Conservation (phyloP, 2,113 vertebrate species). For the Lutjanus erythropterus region DNA sequence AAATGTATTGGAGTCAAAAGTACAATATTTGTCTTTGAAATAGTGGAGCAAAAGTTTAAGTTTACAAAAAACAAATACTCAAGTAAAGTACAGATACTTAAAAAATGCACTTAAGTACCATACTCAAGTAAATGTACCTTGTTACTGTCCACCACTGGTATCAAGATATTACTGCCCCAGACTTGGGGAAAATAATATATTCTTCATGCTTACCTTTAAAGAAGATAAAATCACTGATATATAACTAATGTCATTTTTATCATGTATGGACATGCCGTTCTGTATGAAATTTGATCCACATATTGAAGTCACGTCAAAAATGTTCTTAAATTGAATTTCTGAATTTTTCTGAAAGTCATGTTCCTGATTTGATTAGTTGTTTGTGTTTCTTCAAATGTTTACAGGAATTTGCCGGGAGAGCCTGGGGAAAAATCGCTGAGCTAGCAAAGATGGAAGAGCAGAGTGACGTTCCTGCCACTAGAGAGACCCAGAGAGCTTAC, state of each 20-base stretch:
- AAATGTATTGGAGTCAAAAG: too few species aligned
- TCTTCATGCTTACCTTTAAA: background rate
- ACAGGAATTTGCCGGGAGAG: conserved; percentile 93
- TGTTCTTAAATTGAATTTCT: background rate
- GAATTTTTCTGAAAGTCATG: background rate
- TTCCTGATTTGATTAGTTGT: background rate
- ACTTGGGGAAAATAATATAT: background rate
- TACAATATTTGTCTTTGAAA: too few species aligned
- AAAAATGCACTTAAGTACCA: too few species aligned
- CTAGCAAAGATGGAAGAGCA: conserved; percentile 87
- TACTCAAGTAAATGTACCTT: too few species aligned
- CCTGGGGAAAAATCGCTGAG: conserved; percentile 91
- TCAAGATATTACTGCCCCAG: background rate
- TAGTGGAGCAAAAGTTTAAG: too few species aligned
- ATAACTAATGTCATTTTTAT: background rate
- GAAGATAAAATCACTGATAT: too few species aligned
- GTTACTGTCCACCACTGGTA: too few species aligned
- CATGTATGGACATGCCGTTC: background rate
- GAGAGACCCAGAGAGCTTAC: conserved; percentile 84
- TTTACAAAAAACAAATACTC: too few species aligned
- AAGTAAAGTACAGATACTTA: too few species aligned
- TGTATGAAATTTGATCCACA: background rate
- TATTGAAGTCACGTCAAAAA: background rate
- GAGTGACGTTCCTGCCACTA: conserved; percentile 71
- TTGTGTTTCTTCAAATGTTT: conserved; percentile 41